These are phyloP conservation scores for Eristalis arbustorum DNA, from an alignment of 2,888 invertebrate genomes.

Conservation along the genomic window DNA sequence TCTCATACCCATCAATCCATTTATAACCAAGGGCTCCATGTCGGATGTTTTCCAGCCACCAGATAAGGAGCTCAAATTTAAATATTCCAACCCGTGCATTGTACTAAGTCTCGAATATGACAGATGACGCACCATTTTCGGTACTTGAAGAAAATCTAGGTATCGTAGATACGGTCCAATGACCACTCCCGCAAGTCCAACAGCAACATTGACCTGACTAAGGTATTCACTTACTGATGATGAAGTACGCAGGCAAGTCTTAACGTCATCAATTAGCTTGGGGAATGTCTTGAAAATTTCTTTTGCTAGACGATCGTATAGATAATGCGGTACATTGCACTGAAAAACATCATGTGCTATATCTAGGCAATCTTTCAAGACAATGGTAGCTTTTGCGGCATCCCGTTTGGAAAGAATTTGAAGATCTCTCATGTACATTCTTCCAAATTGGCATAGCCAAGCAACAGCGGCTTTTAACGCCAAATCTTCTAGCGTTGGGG, in stretches of 20 bases:
- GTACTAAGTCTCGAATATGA: slow-evolving; percentile 85
- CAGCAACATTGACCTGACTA: slow-evolving; percentile 86
- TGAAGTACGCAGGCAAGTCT: slow-evolving; percentile 81
- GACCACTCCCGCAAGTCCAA: slow-evolving; percentile 85
- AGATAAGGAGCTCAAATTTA: slow-evolving; percentile 87
- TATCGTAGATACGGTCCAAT: slow-evolving; percentile 84
- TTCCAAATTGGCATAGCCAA: slow-evolving; percentile 84
- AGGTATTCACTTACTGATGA: slow-evolving; percentile 85
- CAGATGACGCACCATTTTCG: slow-evolving; percentile 87
- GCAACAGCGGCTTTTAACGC: slow-evolving; percentile 84
- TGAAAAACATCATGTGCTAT: slow-evolving; percentile 83
- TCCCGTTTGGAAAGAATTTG: slow-evolving; percentile 81
- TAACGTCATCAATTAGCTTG: slow-evolving; percentile 84
- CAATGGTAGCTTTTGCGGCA: slow-evolving; percentile 79
- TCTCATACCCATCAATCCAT: slow-evolving; percentile 83
- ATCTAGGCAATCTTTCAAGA: slow-evolving; percentile 81
- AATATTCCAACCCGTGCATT: slow-evolving; percentile 84
- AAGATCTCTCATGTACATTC: slow-evolving; percentile 82
- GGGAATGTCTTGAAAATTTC: slow-evolving; percentile 84
- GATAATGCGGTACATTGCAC: slow-evolving; percentile 85
- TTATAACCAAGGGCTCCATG: slow-evolving; percentile 84
- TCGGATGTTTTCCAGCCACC: slow-evolving; percentile 88
- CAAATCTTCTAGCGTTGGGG: slow-evolving; percentile 82
- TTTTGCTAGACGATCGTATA: slow-evolving; percentile 84
- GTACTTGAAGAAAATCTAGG: slow-evolving; percentile 85